Conservation (phyloP, 1,140 invertebrate species). For the Ericerus pela region DNA sequence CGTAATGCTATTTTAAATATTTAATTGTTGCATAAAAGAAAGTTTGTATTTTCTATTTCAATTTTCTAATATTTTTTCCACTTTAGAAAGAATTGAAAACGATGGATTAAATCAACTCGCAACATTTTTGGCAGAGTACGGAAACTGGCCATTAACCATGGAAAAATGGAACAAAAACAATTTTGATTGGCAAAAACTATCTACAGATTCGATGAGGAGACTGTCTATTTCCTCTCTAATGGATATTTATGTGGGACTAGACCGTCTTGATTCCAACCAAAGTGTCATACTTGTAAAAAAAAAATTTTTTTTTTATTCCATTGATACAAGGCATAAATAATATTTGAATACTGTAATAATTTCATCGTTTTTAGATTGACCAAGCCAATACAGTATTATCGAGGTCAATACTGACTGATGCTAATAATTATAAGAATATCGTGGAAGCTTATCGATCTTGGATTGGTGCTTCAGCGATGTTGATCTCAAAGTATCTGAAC, state of each 20-base stretch:
- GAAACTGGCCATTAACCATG: constrained; percentile 33
- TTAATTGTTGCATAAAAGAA: neutral
- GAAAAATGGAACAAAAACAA: constrained; percentile 22
- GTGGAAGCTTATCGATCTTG: constrained; percentile 35
- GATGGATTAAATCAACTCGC: constrained; percentile 26
- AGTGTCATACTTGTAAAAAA: constrained; percentile 25
- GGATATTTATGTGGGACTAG: constrained; percentile 24
- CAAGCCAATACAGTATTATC: constrained; percentile 37
- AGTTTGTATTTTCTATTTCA: neutral
- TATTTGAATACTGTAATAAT: neutral
- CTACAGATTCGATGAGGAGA: constrained; percentile 19
- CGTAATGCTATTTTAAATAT: constrained; percentile 17
- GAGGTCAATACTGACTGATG: constrained; percentile 36
- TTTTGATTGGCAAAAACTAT: constrained; percentile 26
- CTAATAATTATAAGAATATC: constrained; percentile 28
- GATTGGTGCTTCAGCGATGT: constrained; percentile 29
- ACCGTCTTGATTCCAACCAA: constrained; percentile 27
- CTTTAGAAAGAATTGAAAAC: constrained; percentile 27
- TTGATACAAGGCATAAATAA: neutral
- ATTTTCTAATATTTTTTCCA: neutral
- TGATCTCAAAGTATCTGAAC: constrained; percentile 18
- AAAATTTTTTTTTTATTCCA: neutral
- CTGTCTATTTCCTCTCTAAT: constrained; percentile 23
- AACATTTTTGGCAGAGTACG: constrained; percentile 27
- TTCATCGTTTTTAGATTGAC: constrained; percentile 33